These are phyloP conservation scores for Buathra laborator DNA, from an alignment of 2,888 invertebrate species.

Conservation along the genomic window DNA sequence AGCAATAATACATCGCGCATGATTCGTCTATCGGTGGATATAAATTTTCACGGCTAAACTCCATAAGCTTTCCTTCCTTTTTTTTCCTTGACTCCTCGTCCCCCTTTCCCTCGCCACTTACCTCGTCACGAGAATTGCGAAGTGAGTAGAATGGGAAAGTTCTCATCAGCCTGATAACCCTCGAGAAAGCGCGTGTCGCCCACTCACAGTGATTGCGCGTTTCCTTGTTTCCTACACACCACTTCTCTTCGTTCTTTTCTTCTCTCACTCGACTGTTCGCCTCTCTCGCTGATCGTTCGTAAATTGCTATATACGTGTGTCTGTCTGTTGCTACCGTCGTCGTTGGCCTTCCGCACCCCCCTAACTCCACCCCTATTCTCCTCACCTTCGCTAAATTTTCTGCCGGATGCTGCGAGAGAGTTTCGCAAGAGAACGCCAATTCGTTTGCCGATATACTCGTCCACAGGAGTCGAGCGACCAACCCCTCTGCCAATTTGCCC, in stretches of 20 bases:
- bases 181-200: slow-evolving; percentile 82
- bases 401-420: slow-evolving; percentile 38
- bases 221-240: slow-evolving; percentile 65
- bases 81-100: slow-evolving; percentile 33
- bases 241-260: slow-evolving; percentile 28
- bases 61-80: slow-evolving; percentile 24
- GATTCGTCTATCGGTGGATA: background rate
- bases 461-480: slow-evolving; percentile 28
- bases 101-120: slow-evolving; percentile 50
- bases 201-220: slow-evolving; percentile 84
- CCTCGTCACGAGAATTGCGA: slow-evolving; percentile 69
- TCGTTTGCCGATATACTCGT: slow-evolving; percentile 54
- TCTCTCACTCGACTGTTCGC: slow-evolving; percentile 42
- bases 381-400: slow-evolving; percentile 68
- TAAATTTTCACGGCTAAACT: background rate
- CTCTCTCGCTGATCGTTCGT: slow-evolving; percentile 59
- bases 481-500: slow-evolving; percentile 59
- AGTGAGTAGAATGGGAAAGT: slow-evolving; percentile 66
- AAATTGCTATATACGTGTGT: slow-evolving; percentile 54
- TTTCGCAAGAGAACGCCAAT: slow-evolving; percentile 63
- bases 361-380: slow-evolving; percentile 70
- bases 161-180: slow-evolving; percentile 83
- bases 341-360: slow-evolving; percentile 17
- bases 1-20: background rate
- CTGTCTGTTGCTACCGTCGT: slow-evolving; percentile 11